Evolutionary conservation across 2,888 invertebrate species (phyloP).

Genomic region (Napeogenes sylphis): DNA sequence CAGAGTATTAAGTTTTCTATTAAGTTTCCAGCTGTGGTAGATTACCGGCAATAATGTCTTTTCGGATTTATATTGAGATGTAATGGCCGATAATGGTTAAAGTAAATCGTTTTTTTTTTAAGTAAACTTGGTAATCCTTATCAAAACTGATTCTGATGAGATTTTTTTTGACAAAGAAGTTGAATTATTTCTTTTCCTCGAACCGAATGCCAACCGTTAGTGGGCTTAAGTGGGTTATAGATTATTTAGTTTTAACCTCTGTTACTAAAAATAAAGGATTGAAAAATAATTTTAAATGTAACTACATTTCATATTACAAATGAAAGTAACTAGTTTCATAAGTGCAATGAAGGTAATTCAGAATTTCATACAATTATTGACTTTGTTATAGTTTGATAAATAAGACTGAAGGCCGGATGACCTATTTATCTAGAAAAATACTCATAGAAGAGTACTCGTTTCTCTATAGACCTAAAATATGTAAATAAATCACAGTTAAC

Average conservation of each 20-base stretch:
- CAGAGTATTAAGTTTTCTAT: conserved; percentile 28
- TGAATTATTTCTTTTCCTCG: neutral
- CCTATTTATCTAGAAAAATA: no score
- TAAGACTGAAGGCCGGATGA: no score
- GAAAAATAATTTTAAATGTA: no score
- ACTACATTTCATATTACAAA: no score
- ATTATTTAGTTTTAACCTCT: neutral
- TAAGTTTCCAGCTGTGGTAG: conserved; percentile 15
- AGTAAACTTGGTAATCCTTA: conserved; percentile 1
- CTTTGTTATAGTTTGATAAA: no score
- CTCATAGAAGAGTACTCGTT: no score
- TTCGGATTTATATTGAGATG: conserved; percentile 17
- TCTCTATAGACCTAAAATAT: no score
- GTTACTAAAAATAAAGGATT: no score
- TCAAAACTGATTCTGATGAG: neutral
- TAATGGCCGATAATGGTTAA: conserved; percentile 6
- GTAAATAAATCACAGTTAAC: no score
- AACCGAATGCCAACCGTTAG: neutral
- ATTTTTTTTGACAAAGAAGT: neutral
- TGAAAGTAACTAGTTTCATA: no score
- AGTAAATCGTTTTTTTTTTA: neutral
- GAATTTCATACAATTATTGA: no score
- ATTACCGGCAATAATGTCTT: conserved; percentile 19
- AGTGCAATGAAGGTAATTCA: no score
- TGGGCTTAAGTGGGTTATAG: neutral